A percentile compares a stretch with the other conserved stretches of the same genome.
phyloP scores from a whole-genome alignment of 2,888 invertebrate species.

The Linnaemya tessellans region DNA sequence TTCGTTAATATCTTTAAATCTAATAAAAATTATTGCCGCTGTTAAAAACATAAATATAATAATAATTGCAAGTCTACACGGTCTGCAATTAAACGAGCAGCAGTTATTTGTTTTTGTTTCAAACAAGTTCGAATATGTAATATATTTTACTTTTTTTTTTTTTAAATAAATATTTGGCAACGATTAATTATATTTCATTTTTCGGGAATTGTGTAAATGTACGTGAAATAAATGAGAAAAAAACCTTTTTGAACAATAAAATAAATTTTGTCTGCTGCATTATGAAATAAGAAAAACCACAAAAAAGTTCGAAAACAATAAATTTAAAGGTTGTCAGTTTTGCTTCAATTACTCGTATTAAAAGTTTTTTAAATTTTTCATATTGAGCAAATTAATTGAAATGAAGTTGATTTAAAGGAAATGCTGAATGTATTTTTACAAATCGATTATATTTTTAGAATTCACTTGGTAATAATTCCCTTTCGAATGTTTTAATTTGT shows the following conservation, averaged over 20 bases:
- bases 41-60: slow-evolving; percentile 14
- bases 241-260: neutral
- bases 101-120: slow-evolving; percentile 6
- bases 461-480: no score
- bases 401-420: neutral
- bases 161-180: slow-evolving; percentile 44
- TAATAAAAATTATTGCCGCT: slow-evolving; percentile 3
- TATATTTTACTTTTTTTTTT: neutral
- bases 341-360: neutral
- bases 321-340: slow-evolving; percentile 39
- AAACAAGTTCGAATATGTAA: slow-evolving; percentile 1
- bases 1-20: slow-evolving; percentile 22
- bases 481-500: no score
- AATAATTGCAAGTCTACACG: slow-evolving; percentile 15
- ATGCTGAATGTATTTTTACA: neutral
- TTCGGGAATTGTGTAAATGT: slow-evolving; percentile 54
- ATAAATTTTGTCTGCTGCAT: slow-evolving; percentile 13
- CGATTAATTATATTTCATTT: slow-evolving; percentile 51
- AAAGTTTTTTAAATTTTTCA: neutral
- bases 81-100: neutral
- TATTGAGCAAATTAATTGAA: neutral
- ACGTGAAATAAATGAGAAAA: slow-evolving; percentile 29
- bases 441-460: no score
- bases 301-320: neutral
- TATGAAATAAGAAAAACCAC: slow-evolving; percentile 13